phyloP scores from a whole-genome alignment of 2,113 vertebrate genomes.

The Pseudois nayaur region DNA sequence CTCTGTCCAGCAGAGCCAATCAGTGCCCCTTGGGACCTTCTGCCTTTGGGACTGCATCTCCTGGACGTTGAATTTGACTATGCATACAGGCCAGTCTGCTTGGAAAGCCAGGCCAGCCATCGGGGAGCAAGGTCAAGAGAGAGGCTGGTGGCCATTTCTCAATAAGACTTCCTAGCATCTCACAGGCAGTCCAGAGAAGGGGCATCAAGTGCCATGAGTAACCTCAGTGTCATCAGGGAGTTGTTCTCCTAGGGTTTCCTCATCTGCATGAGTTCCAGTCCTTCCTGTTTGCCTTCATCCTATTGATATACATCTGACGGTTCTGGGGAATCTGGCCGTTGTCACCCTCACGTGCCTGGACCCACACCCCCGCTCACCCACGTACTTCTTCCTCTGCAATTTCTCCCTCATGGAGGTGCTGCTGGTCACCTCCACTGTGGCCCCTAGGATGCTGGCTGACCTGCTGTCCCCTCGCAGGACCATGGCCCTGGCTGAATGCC shows the following conservation, averaged over 20 bases:
- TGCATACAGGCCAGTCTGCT: too few relatives aligned
- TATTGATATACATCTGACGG: not conserved
- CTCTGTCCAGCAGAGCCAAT: not conserved
- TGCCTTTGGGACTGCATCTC: not conserved
- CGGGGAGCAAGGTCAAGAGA: not conserved
- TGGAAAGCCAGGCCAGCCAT: not conserved
- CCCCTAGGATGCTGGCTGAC: slow-evolving; percentile 36
- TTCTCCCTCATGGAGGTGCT: slow-evolving; percentile 41
- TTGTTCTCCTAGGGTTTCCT: slow-evolving; percentile 42
- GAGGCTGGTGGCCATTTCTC: not conserved
- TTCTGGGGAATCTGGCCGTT: not conserved
- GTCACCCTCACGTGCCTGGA: not conserved
- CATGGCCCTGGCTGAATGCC: not conserved
- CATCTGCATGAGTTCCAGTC: not conserved
- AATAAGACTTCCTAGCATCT: not conserved
- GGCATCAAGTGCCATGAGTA: not conserved
- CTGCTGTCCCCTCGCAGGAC: not conserved
- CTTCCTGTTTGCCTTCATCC: slow-evolving; percentile 1
- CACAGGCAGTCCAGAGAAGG: not conserved
- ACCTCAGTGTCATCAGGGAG: not conserved
- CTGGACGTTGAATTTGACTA: not conserved
- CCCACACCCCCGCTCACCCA: not conserved
- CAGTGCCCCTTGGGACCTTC: not conserved
- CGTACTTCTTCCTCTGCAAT: slow-evolving; percentile 48
- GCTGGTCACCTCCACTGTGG: slow-evolving; percentile 31